phyloP scores from a whole-genome alignment of 2,113 vertebrate species.

The Gadus macrocephalus region DNA sequence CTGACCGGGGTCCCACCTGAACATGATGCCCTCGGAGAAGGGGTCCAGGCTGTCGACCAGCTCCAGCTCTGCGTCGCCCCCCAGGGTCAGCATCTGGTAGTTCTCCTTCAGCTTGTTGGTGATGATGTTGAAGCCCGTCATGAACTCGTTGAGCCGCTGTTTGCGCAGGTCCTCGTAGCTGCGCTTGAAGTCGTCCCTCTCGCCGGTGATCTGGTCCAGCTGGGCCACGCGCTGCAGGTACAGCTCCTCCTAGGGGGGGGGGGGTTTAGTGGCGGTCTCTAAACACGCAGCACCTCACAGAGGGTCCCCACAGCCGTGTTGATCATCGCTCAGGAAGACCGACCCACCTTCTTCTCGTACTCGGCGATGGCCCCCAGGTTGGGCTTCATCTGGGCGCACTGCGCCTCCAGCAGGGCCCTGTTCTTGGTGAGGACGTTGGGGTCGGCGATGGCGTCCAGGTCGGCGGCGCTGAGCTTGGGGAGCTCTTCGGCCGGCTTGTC shows the following conservation, averaged over 20 bases:
- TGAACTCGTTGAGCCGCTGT: slow-evolving; percentile 93
- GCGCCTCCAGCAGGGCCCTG: slow-evolving; percentile 85
- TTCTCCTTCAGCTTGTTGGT: slow-evolving; percentile 98
- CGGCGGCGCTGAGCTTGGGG: slow-evolving; percentile 64
- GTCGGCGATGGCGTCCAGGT: slow-evolving; percentile 75
- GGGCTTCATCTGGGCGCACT: slow-evolving; percentile 82
- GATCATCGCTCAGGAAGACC: neutral
- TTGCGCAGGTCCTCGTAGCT: slow-evolving; percentile 88
- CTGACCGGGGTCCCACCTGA: slow-evolving; percentile 75
- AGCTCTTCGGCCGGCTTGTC: slow-evolving; percentile 74
- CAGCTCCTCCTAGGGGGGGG: slow-evolving; percentile 81
- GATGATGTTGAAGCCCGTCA: slow-evolving; percentile 94
- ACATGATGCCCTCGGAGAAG: slow-evolving; percentile 96
- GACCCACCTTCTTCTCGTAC: slow-evolving; percentile 85
- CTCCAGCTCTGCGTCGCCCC: slow-evolving; percentile 94
- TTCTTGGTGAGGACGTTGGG: slow-evolving; percentile 80
- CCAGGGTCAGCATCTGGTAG: slow-evolving; percentile 97
- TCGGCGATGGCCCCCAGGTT: slow-evolving; percentile 88
- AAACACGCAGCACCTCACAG: too few species aligned
- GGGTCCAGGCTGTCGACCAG: slow-evolving; percentile 97
- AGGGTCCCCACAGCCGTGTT: neutral
- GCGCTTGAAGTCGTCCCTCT: slow-evolving; percentile 85
- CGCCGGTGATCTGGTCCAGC: slow-evolving; percentile 83
- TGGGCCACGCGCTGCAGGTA: slow-evolving; percentile 90
- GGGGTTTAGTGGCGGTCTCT: neutral